Conservation (phyloP, 2,113 vertebrate genomes). For the Phyllopteryx taeniolatus region DNA sequence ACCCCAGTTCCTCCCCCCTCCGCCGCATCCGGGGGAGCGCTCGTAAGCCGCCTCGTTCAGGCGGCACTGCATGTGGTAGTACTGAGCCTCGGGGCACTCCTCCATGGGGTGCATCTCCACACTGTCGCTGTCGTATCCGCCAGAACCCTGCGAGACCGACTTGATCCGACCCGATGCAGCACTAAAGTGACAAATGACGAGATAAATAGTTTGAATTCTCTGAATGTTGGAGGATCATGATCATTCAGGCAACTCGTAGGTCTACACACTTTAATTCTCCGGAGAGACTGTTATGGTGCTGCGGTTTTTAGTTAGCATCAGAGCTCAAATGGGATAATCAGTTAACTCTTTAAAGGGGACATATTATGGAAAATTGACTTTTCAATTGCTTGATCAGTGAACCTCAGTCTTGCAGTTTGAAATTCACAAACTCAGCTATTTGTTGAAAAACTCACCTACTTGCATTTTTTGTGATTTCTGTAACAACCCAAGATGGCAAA, state of each 20-base stretch:
- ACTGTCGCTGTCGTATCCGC: slow-evolving; percentile 93
- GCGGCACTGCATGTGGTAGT: slow-evolving; percentile 78
- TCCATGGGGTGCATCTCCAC: slow-evolving; percentile 85
- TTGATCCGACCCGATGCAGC: slow-evolving; percentile 85
- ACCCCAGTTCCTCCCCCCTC: slow-evolving; percentile 79
- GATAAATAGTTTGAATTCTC: neutral
- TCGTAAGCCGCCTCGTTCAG: slow-evolving; percentile 73
- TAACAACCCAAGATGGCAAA: too few species aligned
- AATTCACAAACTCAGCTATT: too few species aligned
- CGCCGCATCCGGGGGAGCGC: slow-evolving; percentile 58
- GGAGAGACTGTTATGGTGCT: neutral
- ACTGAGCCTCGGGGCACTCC: slow-evolving; percentile 77
- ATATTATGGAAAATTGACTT: too few species aligned
- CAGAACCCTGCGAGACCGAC: slow-evolving; percentile 87
- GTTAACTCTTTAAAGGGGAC: too few species aligned
- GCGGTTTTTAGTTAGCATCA: neutral
- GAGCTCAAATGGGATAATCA: neutral
- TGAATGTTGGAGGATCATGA: neutral
- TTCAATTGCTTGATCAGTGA: too few species aligned
- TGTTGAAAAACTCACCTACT: too few species aligned
- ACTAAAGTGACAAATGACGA: slow-evolving; percentile 58
- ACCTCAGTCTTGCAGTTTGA: too few species aligned
- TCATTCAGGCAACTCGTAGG: neutral
- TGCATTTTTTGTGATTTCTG: too few species aligned
- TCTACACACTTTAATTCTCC: neutral